Conservation (phyloP, 2,888 invertebrate species). For the Hemaris fuciformis region DNA sequence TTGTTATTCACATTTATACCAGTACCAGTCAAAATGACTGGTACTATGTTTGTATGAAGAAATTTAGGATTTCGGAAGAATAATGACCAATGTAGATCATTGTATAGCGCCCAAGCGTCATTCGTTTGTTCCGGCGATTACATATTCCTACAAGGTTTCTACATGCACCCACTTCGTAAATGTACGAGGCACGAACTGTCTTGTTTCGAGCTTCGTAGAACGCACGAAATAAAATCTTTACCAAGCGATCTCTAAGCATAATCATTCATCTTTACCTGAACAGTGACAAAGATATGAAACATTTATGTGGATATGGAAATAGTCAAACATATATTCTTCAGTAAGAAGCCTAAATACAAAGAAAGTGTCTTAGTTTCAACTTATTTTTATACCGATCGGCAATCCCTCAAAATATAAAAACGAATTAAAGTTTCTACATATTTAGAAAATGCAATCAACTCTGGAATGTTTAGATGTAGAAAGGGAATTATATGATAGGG, state of each 20-base stretch:
- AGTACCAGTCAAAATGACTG: slow-evolving; percentile 1
- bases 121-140: background rate
- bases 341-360: background rate
- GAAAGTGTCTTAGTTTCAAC: background rate
- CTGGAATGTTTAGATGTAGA: slow-evolving; percentile 25
- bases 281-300: too few species aligned
- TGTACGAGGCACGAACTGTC: too few species aligned
- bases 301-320: too few species aligned
- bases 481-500: slow-evolving; percentile 25
- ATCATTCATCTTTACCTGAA: too few species aligned
- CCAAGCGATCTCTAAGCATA: too few species aligned
- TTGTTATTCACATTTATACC: background rate
- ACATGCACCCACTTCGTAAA: too few species aligned
- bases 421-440: slow-evolving; percentile 23
- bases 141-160: too few species aligned
- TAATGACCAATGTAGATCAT: background rate
- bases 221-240: too few species aligned
- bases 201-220: background rate
- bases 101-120: background rate
- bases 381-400: slow-evolving; percentile 16
- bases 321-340: too few species aligned
- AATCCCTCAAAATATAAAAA: slow-evolving; percentile 24
- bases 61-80: slow-evolving; percentile 6
- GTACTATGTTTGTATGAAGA: background rate
- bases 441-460: slow-evolving; percentile 24